Conservation (phyloP, 2,888 invertebrate genomes). For the Habroteleia sp. region DNA sequence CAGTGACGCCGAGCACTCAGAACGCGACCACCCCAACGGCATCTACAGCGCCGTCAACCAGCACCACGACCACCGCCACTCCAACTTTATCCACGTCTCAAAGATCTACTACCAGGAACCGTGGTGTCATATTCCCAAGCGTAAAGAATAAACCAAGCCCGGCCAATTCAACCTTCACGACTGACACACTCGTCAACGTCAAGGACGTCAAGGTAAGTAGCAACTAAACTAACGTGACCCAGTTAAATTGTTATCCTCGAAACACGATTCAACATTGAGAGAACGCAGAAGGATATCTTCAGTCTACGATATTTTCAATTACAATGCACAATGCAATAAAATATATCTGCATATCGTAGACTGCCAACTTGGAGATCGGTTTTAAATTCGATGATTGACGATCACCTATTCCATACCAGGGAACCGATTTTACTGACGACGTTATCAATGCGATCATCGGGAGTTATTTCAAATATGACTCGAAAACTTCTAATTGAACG, state of each 20-base stretch:
- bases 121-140: slow-evolving; percentile 94
- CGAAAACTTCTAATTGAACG: too few species aligned
- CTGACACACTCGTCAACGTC: slow-evolving; percentile 88
- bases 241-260: slow-evolving; percentile 16
- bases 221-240: slow-evolving; percentile 38
- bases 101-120: slow-evolving; percentile 84
- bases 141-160: slow-evolving; percentile 94
- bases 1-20: slow-evolving; percentile 29
- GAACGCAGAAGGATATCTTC: too few species aligned
- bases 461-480: too few species aligned
- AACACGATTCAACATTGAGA: too few species aligned
- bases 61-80: slow-evolving; percentile 66
- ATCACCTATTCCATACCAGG: too few species aligned
- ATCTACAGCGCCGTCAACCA: slow-evolving; percentile 52
- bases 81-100: slow-evolving; percentile 72
- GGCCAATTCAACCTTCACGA: slow-evolving; percentile 91
- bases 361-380: too few species aligned
- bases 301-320: too few species aligned
- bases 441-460: too few species aligned
- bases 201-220: slow-evolving; percentile 91
- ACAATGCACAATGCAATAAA: too few species aligned
- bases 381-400: too few species aligned
- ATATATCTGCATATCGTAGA: too few species aligned
- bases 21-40: slow-evolving; percentile 10
- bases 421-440: too few species aligned